phyloP scores from a whole-genome alignment of 37 sponge, comb jelly and placozoan genomes.

The Spongilla lacustris region DNA sequence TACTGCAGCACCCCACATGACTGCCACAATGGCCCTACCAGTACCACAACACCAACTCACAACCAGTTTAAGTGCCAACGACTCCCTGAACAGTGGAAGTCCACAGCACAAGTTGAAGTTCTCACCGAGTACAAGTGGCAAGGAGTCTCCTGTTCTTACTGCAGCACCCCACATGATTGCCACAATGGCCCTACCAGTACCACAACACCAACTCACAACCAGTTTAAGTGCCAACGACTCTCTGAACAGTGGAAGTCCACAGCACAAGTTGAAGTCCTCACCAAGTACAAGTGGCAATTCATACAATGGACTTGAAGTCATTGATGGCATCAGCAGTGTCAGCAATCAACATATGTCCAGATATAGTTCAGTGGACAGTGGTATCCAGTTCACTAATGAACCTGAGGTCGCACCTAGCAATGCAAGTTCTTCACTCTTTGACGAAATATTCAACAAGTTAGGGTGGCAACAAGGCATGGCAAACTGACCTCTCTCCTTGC shows the following conservation, averaged over 20 bases:
- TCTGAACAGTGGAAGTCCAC: neutral
- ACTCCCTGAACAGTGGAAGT: neutral
- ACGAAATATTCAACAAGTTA: neutral
- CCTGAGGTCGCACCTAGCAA: slow-evolving; percentile 6
- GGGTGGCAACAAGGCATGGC: neutral
- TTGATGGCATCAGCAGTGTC: neutral
- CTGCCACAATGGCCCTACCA: neutral
- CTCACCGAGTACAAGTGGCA: neutral
- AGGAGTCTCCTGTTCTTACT: neutral
- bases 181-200: neutral
- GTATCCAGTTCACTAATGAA: slow-evolving; percentile 59
- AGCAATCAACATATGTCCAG: slow-evolving; percentile 5
- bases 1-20: no score
- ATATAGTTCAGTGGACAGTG: slow-evolving; percentile 60
- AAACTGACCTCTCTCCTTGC: neutral
- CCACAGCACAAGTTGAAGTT: neutral
- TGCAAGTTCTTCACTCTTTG: neutral
- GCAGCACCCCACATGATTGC: no score
- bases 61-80: neutral
- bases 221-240: neutral
- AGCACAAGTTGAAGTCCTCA: neutral
- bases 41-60: neutral
- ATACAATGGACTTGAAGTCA: neutral
- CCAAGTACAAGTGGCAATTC: neutral
- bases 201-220: neutral